Base-by-base conservation (phyloP, 2,888 invertebrate species). In the Andrena flavipes region DNA sequence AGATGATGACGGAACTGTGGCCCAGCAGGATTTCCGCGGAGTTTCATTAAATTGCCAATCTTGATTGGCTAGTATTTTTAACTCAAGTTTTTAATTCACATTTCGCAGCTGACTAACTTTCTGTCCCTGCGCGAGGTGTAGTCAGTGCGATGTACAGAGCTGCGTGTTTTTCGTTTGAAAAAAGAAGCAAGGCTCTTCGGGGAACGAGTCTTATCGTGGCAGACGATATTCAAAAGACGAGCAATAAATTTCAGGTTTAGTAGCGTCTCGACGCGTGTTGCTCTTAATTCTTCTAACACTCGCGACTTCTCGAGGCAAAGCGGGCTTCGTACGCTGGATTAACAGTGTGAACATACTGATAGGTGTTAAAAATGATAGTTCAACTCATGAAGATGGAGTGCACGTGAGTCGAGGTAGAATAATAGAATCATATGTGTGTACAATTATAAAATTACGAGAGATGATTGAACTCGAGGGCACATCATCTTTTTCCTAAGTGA, bases 181-280 rank as follows among this genome's bases (percentile, higher is more conserved):
- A 63, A 63, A 54, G 60, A 59, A 59, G 54, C 33, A 33, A 42
- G 26, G n/a, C 20, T 23, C 35, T 49, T 76, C 71, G 42, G 54
- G 33, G 56, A 42, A 51, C 54, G 67, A 68, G 20, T 56, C 72
- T 77, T 80, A 77, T 80, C 80, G 30, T 51, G 49, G 48, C 30
- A 42, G 35, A 13, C 29, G 56, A 48, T 26, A 68, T 51, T 48
- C 65, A 23, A 49, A 67, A 76, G 60, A 67, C 71, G 62, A 26
- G 80, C 33, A 62, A 59, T 80, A 80, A 80, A 80, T 72, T 63
- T 68, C 42, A 35, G 51, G 64, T 71, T 70, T 77, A 33, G 63
- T 48, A 33, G n/a, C 48, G 71, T 62, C 65, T n/a, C 70, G n/a
- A 26, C 71, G 49, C n/a, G 49, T 29, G 6, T 49, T 35, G n/a